Evolutionary conservation across 2,113 vertebrate species (phyloP).

Genomic region (Cromileptes altivelis): DNA sequence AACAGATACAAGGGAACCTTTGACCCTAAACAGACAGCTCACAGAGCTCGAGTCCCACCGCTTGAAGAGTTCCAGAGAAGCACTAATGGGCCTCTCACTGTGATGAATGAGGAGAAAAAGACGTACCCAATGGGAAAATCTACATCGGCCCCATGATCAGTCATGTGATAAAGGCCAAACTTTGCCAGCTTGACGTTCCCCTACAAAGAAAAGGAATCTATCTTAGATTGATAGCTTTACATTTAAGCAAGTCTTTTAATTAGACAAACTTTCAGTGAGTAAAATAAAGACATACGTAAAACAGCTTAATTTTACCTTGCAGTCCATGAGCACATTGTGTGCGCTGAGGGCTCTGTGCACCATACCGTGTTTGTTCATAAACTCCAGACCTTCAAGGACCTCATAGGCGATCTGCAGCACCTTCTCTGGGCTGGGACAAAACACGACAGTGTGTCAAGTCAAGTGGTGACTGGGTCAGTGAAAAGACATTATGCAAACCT

Average conservation of each 20-base stretch:
- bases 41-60: conserved; percentile 14
- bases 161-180: conserved; percentile 99
- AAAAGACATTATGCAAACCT: conserved; percentile 19
- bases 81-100: conserved; percentile 20
- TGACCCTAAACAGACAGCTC: conserved; percentile 44
- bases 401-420: conserved; percentile 92
- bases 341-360: conserved; percentile 93
- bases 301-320: conserved; percentile 85
- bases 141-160: conserved; percentile 95
- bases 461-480: neutral
- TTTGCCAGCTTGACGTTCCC: conserved; percentile 95
- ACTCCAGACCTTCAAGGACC: conserved; percentile 92
- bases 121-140: conserved; percentile 98
- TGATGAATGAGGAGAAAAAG: conserved; percentile 48
- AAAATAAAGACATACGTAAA: neutral
- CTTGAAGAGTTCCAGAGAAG: conserved; percentile 45
- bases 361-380: conserved; percentile 95
- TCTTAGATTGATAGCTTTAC: conserved; percentile 8
- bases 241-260: neutral
- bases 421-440: conserved; percentile 85
- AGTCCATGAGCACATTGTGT: conserved; percentile 93
- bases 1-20: conserved; percentile 44
- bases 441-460: conserved; percentile 16
- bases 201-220: conserved; percentile 75
- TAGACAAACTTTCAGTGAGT: neutral